Conservation (phyloP, 92 coral and sea anemone species). For the Anthopleura xanthogrammica region DNA sequence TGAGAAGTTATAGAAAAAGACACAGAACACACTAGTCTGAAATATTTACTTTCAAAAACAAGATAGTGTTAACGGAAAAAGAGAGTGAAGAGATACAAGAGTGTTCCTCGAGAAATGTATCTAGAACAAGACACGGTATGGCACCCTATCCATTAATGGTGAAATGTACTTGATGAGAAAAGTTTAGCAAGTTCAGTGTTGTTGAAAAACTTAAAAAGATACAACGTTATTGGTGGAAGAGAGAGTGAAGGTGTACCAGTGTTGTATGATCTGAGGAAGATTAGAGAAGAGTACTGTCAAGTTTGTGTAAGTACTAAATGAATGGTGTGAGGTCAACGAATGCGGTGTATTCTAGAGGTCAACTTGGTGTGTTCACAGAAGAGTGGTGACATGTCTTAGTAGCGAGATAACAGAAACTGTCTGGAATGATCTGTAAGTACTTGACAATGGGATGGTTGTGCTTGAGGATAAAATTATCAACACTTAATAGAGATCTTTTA, state of each 20-base stretch:
- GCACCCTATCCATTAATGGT: too few species aligned
- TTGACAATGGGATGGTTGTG: neutral
- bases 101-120: neutral
- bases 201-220: neutral
- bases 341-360: slow-evolving; percentile 2
- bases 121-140: too few species aligned
- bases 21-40: neutral
- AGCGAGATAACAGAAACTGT: neutral
- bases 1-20: neutral
- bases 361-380: neutral
- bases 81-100: neutral
- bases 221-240: neutral
- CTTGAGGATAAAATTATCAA: neutral
- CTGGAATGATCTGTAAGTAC: slow-evolving; percentile 7
- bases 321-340: slow-evolving; percentile 1
- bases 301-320: neutral
- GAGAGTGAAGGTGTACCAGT: neutral
- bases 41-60: neutral
- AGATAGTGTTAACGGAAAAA: neutral
- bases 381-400: neutral
- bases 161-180: too few species aligned
- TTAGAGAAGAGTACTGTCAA: slow-evolving; percentile 5
- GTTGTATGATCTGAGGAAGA: neutral
- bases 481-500: neutral
- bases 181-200: neutral